phyloP scores from a whole-genome alignment of 1,140 invertebrate genomes.

The Drosophila cardini region DNA sequence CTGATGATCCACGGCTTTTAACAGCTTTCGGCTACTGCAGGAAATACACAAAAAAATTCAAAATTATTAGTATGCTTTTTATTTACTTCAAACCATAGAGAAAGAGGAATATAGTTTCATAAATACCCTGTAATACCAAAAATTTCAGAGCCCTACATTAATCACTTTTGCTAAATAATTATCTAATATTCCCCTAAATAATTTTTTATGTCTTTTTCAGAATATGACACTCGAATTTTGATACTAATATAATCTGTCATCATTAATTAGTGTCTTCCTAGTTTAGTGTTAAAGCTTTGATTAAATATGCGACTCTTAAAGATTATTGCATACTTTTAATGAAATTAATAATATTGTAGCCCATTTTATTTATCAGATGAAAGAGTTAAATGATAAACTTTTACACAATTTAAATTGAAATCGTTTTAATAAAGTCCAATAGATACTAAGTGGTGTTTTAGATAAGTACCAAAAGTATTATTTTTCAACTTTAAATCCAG shows the following conservation, averaged over 20 bases:
- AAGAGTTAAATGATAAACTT: not conserved
- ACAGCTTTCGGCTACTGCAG: conserved; percentile 61
- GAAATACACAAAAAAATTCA: conserved; percentile 16
- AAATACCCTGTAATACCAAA: no score
- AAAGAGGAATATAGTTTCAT: not conserved
- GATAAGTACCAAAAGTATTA: no score
- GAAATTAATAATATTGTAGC: not conserved
- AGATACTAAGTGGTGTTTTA: no score
- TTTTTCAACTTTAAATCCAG: no score
- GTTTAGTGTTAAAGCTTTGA: no score
- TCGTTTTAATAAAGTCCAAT: no score
- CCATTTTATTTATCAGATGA: no score
- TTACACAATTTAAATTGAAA: not conserved
- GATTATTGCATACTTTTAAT: not conserved
- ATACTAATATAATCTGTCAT: not conserved
- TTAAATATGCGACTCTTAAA: no score
- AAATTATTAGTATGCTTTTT: conserved; percentile 1
- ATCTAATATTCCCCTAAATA: no score
- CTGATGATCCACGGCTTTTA: conserved; percentile 65
- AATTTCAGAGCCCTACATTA: no score
- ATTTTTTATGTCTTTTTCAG: not conserved
- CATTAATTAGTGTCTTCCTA: no score
- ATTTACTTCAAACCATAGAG: not conserved
- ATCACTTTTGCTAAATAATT: no score
- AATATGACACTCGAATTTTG: not conserved